These are phyloP conservation scores for Dolichallabes microphthalmus DNA, from an alignment of 2,113 vertebrate genomes.

Conservation along the genomic window DNA sequence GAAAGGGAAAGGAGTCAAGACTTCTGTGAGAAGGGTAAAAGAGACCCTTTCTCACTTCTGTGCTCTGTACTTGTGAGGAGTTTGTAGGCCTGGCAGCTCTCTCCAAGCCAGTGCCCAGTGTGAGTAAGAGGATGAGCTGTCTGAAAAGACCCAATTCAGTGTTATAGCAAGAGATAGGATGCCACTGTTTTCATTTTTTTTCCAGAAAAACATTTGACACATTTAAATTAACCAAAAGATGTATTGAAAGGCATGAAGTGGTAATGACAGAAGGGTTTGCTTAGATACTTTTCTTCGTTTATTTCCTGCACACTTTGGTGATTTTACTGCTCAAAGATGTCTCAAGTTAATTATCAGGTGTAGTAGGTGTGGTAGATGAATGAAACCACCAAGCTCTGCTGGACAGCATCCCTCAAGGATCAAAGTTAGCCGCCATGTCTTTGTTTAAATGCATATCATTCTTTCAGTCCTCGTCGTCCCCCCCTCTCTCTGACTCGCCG, in stretches of 20 bases:
- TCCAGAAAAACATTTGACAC: slow-evolving; percentile 20
- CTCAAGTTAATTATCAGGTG: slow-evolving; percentile 18
- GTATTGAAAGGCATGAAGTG: background rate
- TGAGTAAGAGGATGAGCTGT: slow-evolving; percentile 46
- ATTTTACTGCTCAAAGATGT: background rate
- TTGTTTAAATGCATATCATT: background rate
- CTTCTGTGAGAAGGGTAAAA: background rate
- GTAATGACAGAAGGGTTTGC: background rate
- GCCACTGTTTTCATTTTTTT: background rate
- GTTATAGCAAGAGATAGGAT: slow-evolving; percentile 18
- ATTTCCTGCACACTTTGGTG: slow-evolving; percentile 16
- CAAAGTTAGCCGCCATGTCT: background rate
- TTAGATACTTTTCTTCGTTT: background rate
- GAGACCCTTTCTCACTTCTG: slow-evolving; percentile 11
- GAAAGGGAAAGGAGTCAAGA: background rate
- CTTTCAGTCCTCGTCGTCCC: background rate
- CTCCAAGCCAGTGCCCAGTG: background rate
- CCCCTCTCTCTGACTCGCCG: background rate
- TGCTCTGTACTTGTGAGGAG: background rate
- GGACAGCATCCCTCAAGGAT: slow-evolving; percentile 17
- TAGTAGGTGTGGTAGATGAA: background rate
- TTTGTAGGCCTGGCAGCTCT: slow-evolving; percentile 18
- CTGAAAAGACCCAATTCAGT: slow-evolving; percentile 8
- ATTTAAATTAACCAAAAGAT: slow-evolving; percentile 17
- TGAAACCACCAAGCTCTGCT: background rate